Conservation (phyloP, 2,888 invertebrate species). For the Pammene fasciana region DNA sequence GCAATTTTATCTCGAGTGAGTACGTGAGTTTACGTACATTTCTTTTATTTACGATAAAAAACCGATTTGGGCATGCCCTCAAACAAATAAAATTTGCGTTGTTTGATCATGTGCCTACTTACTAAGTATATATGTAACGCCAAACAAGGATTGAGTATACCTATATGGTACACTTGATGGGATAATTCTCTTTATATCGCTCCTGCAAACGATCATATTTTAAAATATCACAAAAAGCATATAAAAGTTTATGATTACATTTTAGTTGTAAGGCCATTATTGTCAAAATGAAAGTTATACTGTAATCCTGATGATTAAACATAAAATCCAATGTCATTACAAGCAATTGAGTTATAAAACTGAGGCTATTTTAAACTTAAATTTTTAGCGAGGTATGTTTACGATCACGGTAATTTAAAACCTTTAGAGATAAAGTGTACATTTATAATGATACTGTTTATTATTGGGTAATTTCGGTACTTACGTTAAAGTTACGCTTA, state of each 20-base stretch:
- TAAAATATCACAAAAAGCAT: too few relatives aligned
- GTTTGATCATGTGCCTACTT: too few relatives aligned
- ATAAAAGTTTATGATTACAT: background rate
- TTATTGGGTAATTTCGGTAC: background rate
- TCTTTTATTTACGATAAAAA: too few relatives aligned
- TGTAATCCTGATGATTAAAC: background rate
- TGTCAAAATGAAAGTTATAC: background rate
- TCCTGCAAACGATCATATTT: too few relatives aligned
- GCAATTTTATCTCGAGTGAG: too few relatives aligned
- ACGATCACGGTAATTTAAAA: slow-evolving; percentile 1
- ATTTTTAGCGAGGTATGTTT: background rate
- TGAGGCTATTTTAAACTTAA: background rate
- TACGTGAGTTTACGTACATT: too few relatives aligned
- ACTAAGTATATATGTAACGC: too few relatives aligned
- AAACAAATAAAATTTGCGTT: too few relatives aligned
- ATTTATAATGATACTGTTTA: background rate
- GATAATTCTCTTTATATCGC: too few relatives aligned
- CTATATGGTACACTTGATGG: too few relatives aligned
- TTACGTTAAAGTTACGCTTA: background rate
- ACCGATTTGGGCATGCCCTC: too few relatives aligned
- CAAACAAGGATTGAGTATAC: too few relatives aligned
- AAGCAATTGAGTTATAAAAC: slow-evolving; percentile 3
- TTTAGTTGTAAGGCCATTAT: background rate
- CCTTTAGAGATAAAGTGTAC: background rate
- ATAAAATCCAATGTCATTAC: background rate